These are phyloP conservation scores for Hirtodrosophila histrioides DNA, from an alignment of 2,888 invertebrate genomes.

Conservation along the genomic window DNA sequence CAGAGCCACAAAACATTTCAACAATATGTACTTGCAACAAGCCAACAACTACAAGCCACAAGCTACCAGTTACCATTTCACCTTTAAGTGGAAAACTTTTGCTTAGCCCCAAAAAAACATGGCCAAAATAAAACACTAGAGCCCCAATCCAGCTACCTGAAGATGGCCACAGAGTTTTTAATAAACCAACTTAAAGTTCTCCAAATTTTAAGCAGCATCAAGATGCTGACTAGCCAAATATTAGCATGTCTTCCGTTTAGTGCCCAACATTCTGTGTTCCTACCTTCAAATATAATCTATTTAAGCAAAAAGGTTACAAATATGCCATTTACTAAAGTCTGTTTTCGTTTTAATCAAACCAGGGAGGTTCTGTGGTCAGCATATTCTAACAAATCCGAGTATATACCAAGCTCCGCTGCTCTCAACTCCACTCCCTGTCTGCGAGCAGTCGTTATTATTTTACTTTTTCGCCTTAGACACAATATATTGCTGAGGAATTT, in stretches of 20 bases:
- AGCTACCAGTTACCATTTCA: slow-evolving; percentile 49
- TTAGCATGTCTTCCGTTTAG: too few species aligned
- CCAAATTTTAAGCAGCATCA: slow-evolving; percentile 42
- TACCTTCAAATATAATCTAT: too few species aligned
- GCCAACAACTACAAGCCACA: slow-evolving; percentile 26
- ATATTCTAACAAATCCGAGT: too few species aligned
- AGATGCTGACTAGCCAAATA: slow-evolving; percentile 1
- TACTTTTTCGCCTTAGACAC: too few species aligned
- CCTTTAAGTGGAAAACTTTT: slow-evolving; percentile 57
- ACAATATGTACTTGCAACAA: slow-evolving; percentile 45
- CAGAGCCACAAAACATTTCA: slow-evolving; percentile 47
- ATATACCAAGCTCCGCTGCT: too few species aligned
- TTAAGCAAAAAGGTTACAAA: neutral
- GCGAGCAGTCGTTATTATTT: too few species aligned
- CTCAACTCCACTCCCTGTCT: too few species aligned
- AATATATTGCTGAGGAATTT: too few species aligned
- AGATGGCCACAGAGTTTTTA: slow-evolving; percentile 38
- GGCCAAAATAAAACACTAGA: slow-evolving; percentile 13
- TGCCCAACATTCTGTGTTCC: neutral
- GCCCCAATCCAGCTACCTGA: slow-evolving; percentile 8
- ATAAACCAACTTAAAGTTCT: slow-evolving; percentile 38
- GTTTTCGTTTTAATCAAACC: too few species aligned
- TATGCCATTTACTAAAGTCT: too few species aligned
- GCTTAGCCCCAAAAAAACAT: slow-evolving; percentile 20
- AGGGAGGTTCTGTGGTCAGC: too few species aligned